These are phyloP conservation scores for Fratercula arctica DNA, from an alignment of 2,797 vertebrate genomes.

Conservation along the genomic window DNA sequence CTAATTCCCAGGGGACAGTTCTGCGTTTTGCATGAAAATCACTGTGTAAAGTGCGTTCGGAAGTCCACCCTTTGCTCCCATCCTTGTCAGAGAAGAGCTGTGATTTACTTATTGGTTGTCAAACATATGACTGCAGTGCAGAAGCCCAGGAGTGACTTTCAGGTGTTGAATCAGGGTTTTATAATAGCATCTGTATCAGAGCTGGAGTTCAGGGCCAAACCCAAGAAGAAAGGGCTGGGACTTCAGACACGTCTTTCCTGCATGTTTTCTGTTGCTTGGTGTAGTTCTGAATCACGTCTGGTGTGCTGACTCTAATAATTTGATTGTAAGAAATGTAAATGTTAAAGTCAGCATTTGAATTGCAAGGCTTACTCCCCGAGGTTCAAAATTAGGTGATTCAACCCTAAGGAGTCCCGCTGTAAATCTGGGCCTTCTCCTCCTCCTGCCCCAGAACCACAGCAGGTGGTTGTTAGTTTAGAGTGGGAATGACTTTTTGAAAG, in stretches of 20 bases:
- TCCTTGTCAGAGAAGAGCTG: background rate
- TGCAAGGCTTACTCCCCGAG: background rate
- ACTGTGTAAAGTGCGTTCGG: background rate
- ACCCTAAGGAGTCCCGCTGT: background rate
- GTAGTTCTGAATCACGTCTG: background rate
- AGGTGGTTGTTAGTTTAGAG: background rate
- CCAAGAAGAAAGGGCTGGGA: background rate
- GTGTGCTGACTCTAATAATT: background rate
- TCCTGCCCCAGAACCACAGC: background rate
- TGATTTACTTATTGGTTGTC: background rate
- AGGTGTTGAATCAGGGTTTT: background rate
- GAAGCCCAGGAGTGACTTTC: background rate
- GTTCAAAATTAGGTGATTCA: background rate
- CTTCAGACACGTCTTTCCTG: background rate
- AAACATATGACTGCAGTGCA: background rate
- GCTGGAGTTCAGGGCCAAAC: background rate
- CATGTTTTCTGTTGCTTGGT: background rate
- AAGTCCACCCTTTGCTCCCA: background rate
- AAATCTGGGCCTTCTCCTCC: background rate
- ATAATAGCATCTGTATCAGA: background rate
- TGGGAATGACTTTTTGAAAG: background rate
- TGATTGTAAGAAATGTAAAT: background rate
- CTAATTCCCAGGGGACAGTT: background rate
- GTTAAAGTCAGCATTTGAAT: background rate
- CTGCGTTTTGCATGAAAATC: background rate